phyloP scores from a whole-genome alignment of 2,113 vertebrate species.

The Pelobates fuscus region DNA sequence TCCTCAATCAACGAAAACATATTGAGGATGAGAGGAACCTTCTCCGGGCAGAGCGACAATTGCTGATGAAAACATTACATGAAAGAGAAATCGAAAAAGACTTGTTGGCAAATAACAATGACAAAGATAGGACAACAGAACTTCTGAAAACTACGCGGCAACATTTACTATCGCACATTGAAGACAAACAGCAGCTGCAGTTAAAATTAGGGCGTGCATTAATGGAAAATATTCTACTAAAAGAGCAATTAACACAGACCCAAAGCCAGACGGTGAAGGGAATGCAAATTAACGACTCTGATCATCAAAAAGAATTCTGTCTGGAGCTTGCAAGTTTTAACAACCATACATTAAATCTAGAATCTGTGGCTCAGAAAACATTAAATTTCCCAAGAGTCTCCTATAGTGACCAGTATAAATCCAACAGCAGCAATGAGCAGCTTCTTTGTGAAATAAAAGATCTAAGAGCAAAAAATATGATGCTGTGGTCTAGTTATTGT shows the following conservation, averaged over 20 bases:
- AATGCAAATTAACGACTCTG: neutral
- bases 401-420: slow-evolving; percentile 54
- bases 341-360: slow-evolving; percentile 58
- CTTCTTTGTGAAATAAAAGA: slow-evolving; percentile 57
- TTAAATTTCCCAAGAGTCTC: slow-evolving; percentile 49
- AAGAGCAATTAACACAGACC: slow-evolving; percentile 52
- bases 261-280: slow-evolving; percentile 55
- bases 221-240: slow-evolving; percentile 53
- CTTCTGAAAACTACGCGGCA: slow-evolving; percentile 54
- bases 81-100: slow-evolving; percentile 56
- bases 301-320: slow-evolving; percentile 53
- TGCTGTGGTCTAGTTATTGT: slow-evolving; percentile 57
- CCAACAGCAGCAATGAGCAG: slow-evolving; percentile 52
- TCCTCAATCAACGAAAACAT: slow-evolving; percentile 58
- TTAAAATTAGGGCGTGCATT: slow-evolving; percentile 48
- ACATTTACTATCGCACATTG: slow-evolving; percentile 40
- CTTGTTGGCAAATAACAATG: slow-evolving; percentile 40
- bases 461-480: slow-evolving; percentile 55
- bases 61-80: slow-evolving; percentile 50
- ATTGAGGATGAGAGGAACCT: slow-evolving; percentile 59
- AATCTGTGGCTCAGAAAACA: slow-evolving; percentile 54
- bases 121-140: slow-evolving; percentile 50
- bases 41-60: slow-evolving; percentile 60
- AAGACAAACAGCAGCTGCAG: slow-evolving; percentile 57
- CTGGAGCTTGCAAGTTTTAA: slow-evolving; percentile 53